Evolutionary conservation across 2,888 invertebrate genomes (phyloP).

Genomic region (Synergus umbraculus): DNA sequence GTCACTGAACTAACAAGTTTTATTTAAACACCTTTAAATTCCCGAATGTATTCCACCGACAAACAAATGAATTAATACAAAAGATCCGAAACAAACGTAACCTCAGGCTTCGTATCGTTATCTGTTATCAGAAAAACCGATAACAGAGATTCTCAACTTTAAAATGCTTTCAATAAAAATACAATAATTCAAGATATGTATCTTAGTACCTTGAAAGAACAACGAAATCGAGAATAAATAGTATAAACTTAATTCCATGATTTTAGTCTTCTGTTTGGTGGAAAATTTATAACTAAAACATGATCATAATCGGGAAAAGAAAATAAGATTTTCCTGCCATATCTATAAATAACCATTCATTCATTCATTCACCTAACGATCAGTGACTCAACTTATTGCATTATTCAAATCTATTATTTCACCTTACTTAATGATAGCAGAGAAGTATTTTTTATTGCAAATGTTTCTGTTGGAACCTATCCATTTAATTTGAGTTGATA

Average conservation of each 20-base stretch:
- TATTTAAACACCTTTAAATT: neutral
- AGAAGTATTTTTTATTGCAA: neutral
- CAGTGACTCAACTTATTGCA: slow-evolving; percentile 37
- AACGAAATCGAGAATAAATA: neutral
- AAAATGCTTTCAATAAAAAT: neutral
- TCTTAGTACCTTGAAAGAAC: neutral
- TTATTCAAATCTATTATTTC: slow-evolving; percentile 33
- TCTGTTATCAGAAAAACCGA: slow-evolving; percentile 60
- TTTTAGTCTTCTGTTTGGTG: neutral
- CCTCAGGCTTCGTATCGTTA: slow-evolving; percentile 49
- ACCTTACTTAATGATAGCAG: slow-evolving; percentile 17
- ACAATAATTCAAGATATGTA: neutral
- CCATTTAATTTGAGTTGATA: neutral
- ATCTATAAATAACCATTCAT: slow-evolving; percentile 38
- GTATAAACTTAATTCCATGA: neutral
- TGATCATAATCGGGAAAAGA: slow-evolving; percentile 16
- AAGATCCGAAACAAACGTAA: slow-evolving; percentile 28
- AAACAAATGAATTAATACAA: slow-evolving; percentile 23
- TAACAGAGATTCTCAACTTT: slow-evolving; percentile 57
- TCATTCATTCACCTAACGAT: slow-evolving; percentile 33
- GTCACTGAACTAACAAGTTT: neutral
- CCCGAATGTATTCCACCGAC: slow-evolving; percentile 10
- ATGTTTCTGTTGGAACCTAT: neutral
- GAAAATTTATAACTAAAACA: slow-evolving; percentile 22
- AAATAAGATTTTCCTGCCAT: slow-evolving; percentile 32